Base-by-base conservation (phyloP, 2,888 invertebrate species). In the Drosophila ustulata region DNA sequence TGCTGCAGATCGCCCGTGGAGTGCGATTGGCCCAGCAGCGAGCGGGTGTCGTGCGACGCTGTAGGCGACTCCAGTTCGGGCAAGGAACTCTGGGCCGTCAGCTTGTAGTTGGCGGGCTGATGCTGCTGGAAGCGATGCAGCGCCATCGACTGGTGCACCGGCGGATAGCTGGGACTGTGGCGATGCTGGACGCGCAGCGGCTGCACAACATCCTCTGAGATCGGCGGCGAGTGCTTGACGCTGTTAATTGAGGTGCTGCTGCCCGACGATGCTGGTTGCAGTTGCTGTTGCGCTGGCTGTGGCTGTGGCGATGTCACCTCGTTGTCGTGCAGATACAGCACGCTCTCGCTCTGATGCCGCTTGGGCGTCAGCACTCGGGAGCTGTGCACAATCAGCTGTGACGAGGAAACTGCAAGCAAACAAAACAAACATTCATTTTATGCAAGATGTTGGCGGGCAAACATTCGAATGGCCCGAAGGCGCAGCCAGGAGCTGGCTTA, bases 291-390 rank as follows among this genome's bases (percentile, higher is more conserved):
- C 32, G 43, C 3, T 52, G 18, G 11, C 50, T 70, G 77, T 55
- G 58, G 37, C 30, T 52, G 49, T 47, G 71, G 59, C 32, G 80
- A 71, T 46, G 80, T 72, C 66, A 80, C 75, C 58, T 88, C 90
- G 59, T 93, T 93, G 11, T 94, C 93, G 73, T 94, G 94, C 88
- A 96, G 94, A 87, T 95, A 96, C 46, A 96, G 92, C 26, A 96
- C 95, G 87, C 95, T 96, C 91, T 96, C 96, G 52, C 96, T 96
- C 87, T 96, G 95, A 91, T 96, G 96, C 62, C 96, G 93, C 91
- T 96, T 96, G 9, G 96, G 96, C 49, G 96, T 95, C 87, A 95
- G 94, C 26, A 96, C 96, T 66, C 95, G 93, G 34, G 96, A 95
- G 86, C 96, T 96, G 88, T 96, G 96, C 46, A 95, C 96, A 74